phyloP scores from a whole-genome alignment of 2,113 vertebrate genomes.

The Macrotus californicus region DNA sequence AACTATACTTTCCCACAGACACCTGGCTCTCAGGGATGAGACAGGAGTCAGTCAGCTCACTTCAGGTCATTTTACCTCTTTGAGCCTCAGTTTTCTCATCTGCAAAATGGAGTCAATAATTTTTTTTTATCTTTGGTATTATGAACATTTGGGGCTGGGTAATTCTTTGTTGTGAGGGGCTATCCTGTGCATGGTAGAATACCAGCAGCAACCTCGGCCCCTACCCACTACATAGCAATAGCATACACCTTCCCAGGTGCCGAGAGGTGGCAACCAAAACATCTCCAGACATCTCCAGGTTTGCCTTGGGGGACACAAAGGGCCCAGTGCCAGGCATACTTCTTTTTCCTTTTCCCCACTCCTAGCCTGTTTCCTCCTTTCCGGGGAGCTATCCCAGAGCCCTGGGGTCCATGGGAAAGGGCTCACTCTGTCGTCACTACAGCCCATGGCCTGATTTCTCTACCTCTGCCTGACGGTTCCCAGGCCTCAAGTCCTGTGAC shows the following conservation, averaged over 20 bases:
- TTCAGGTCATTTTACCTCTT: neutral
- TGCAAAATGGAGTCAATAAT: neutral
- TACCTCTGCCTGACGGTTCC: neutral
- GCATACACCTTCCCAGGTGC: neutral
- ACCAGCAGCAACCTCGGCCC: neutral
- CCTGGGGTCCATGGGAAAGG: neutral
- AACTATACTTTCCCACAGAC: accelerated
- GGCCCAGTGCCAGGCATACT: neutral
- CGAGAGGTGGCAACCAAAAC: neutral
- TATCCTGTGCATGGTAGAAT: neutral
- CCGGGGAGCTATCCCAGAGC: neutral
- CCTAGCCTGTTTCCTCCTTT: neutral
- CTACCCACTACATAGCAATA: neutral
- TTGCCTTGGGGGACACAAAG: neutral
- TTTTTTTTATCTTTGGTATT: neutral
- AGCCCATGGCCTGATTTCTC: neutral
- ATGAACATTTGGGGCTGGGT: neutral
- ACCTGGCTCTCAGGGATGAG: neutral
- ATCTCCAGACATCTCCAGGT: neutral
- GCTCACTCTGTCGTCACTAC: neutral
- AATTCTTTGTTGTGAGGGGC: neutral
- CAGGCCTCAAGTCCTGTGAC: neutral
- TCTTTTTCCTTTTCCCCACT: neutral
- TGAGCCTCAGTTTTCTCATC: neutral
- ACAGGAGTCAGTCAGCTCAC: neutral